Conservation (phyloP, 2,888 invertebrate genomes). For the Ariolimax columbianus region DNA sequence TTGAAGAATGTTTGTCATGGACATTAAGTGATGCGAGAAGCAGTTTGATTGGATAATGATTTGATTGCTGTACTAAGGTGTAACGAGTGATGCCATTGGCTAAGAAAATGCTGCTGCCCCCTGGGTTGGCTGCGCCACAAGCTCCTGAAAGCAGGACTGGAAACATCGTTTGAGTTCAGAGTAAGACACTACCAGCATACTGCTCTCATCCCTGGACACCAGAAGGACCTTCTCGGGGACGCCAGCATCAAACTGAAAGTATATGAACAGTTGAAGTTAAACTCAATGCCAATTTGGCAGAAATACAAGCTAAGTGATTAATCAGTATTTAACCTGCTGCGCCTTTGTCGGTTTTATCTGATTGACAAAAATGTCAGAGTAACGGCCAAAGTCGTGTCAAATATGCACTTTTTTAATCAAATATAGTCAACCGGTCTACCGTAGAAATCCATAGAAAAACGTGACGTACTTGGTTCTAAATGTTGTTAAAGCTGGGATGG, state of each 20-base stretch:
- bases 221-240: slow-evolving; percentile 87
- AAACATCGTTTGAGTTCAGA: slow-evolving; percentile 96
- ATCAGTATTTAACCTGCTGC: too few relatives aligned
- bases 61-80: background rate
- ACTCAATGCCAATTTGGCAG: too few relatives aligned
- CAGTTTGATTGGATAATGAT: background rate
- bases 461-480: too few relatives aligned
- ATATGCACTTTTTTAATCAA: too few relatives aligned
- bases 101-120: slow-evolving; percentile 29
- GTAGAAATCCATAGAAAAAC: too few relatives aligned
- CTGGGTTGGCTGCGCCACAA: slow-evolving; percentile 77
- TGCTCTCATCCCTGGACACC: slow-evolving; percentile 97
- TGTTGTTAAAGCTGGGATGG: too few relatives aligned
- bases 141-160: slow-evolving; percentile 93
- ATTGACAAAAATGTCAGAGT: too few relatives aligned
- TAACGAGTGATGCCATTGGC: slow-evolving; percentile 25
- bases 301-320: too few relatives aligned
- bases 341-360: too few relatives aligned
- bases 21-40: background rate
- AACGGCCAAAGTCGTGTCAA: too few relatives aligned
- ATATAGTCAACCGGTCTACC: too few relatives aligned
- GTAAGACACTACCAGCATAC: slow-evolving; percentile 95
- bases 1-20: background rate
- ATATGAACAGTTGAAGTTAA: too few relatives aligned
- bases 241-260: slow-evolving; percentile 80